These are phyloP conservation scores for Rhombomys opimus DNA, from an alignment of 2,113 vertebrate species.

Conservation along the genomic window DNA sequence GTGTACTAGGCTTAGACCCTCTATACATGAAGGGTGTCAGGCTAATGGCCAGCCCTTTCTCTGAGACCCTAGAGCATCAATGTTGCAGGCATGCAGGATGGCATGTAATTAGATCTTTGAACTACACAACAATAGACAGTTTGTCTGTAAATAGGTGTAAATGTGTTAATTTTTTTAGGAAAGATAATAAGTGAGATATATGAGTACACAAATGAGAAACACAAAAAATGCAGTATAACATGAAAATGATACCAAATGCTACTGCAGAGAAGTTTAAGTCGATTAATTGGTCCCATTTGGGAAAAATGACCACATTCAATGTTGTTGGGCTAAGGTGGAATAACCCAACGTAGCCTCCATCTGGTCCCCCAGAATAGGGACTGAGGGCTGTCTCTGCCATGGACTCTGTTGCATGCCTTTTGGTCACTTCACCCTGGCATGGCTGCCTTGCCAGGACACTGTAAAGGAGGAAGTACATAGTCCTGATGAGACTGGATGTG, in stretches of 20 bases:
- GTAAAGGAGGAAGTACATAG: no score
- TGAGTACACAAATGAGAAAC: not conserved
- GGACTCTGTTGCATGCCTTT: no score
- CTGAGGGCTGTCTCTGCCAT: no score
- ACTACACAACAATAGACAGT: not conserved
- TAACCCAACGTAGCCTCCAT: no score
- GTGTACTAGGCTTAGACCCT: no score
- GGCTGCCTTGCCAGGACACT: no score
- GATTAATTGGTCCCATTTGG: not conserved
- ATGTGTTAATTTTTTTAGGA: not conserved
- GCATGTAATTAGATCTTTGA: not conserved
- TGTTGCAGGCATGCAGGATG: not conserved
- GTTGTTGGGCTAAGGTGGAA: not conserved
- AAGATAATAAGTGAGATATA: not conserved
- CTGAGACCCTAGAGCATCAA: not conserved
- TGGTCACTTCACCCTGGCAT: no score
- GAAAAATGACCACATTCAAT: not conserved
- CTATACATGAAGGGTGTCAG: not conserved
- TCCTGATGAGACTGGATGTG: no score
- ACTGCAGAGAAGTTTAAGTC: not conserved
- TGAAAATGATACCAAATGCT: not conserved
- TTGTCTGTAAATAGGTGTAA: not conserved
- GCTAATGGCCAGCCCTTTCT: not conserved
- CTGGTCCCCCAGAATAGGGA: no score
- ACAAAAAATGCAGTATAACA: not conserved